Base-by-base conservation (phyloP, 2,888 invertebrate species). In the Odontothrips loti region DNA sequence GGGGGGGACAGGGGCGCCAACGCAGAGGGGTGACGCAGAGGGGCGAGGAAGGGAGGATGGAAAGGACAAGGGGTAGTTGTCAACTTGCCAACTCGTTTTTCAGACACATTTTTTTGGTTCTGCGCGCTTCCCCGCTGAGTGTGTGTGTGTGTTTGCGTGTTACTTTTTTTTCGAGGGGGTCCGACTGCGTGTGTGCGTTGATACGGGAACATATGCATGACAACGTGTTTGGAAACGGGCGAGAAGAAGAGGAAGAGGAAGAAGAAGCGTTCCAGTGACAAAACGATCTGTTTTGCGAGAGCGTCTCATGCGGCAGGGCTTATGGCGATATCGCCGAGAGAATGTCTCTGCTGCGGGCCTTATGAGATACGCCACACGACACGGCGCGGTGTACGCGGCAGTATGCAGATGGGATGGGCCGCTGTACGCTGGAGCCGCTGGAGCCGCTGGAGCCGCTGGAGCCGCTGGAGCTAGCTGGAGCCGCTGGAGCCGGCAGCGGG, bases 1-100 rank as follows among this genome's bases (percentile, higher is more conserved):
- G 6, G 48, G 48, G 48, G 10, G 48, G 48, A 15, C 15, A 9
- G 48, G 48, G 48, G 48, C 48, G 48, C 10, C n/a, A 15, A 15
- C 48, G 9, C 51, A 10, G 51, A 51, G 68, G 68, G 68, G 68
- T 23, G 68, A 23, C 68, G 68, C 23, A 23, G 23, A 9, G 23
- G 68, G 63, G 63, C 4, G 6, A 20, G 63, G 68, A 27, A 27
- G 3, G 68, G 58, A 17, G 20, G 58, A 27, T 23, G 68, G 12
- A 75, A 27, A 23, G 68, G 23, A 75, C 68, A 75, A 75, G 68
- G 68, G 68, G 68, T 75, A 75, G 68, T 75, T 75, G 68, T 23
- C 68, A 75, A 75, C 68, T 75, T 75, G 68, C 68, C 68, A 75
- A 75, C 68, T 75, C 27, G 27, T 75, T 75, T 75, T 75, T 27